These are phyloP conservation scores for Crematogaster levior DNA, from an alignment of 2,888 invertebrate genomes.

Conservation along the genomic window DNA sequence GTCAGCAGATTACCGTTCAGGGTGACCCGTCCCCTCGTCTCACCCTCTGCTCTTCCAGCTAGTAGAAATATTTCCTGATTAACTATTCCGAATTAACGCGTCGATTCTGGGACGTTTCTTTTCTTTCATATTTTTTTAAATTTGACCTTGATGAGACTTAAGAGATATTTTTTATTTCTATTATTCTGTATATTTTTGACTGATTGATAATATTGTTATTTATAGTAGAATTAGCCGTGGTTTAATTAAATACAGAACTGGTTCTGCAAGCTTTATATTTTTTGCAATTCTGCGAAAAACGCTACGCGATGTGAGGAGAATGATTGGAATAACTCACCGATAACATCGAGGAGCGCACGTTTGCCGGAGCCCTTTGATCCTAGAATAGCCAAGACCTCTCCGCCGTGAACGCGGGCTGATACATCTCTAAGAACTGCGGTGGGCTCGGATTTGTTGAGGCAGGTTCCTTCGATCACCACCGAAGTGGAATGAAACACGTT, in stretches of 20 bases:
- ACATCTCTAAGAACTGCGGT: slow-evolving; percentile 96
- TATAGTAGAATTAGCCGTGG: not conserved
- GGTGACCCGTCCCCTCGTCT: slow-evolving; percentile 95
- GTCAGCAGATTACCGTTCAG: slow-evolving; percentile 95
- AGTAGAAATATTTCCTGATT: slow-evolving; percentile 23
- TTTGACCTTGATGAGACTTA: not conserved
- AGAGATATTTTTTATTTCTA: too few species aligned
- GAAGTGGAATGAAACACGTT: slow-evolving; percentile 92
- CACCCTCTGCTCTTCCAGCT: slow-evolving; percentile 91
- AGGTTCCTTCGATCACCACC: slow-evolving; percentile 80
- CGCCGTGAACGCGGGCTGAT: slow-evolving; percentile 95
- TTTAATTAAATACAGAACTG: not conserved
- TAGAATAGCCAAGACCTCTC: slow-evolving; percentile 96
- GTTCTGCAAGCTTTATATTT: not conserved
- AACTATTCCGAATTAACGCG: not conserved
- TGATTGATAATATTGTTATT: too few species aligned
- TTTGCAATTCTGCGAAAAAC: not conserved
- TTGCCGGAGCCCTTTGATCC: slow-evolving; percentile 99
- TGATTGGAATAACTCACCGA: slow-evolving; percentile 84
- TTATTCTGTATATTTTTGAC: too few species aligned
- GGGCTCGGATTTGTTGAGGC: slow-evolving; percentile 80
- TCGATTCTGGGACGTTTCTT: not conserved
- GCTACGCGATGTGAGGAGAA: not conserved
- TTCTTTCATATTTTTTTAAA: not conserved
- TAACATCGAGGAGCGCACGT: slow-evolving; percentile 96